These are phyloP conservation scores for Tetanocera ferruginea DNA, from an alignment of 2,888 invertebrate genomes.

Conservation along the genomic window DNA sequence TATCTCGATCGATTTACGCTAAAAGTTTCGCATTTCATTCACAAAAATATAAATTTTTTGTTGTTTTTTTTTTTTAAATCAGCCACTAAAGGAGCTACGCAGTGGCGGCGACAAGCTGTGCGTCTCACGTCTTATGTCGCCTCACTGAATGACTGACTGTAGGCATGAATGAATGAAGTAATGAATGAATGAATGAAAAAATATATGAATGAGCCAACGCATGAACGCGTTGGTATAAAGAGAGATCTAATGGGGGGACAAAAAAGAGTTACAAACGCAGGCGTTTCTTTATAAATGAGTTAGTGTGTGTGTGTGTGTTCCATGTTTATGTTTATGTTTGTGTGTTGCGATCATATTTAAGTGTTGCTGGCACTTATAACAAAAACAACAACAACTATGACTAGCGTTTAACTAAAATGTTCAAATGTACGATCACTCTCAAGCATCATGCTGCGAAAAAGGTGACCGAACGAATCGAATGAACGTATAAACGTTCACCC, in stretches of 20 bases:
- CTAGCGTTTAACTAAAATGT: not conserved
- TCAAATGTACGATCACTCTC: constrained; percentile 10
- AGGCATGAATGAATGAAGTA: constrained; percentile 45
- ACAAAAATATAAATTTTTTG: constrained; percentile 53
- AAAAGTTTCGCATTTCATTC: constrained; percentile 61
- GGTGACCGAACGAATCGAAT: not conserved
- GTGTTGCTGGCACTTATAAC: constrained; percentile 10
- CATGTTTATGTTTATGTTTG: not conserved
- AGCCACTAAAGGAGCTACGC: not conserved
- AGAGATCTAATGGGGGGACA: not conserved
- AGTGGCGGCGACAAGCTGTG: not conserved
- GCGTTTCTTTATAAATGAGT: not conserved
- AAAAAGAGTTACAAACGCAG: constrained; percentile 5
- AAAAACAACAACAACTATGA: constrained; percentile 29
- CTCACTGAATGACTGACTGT: constrained; percentile 40
- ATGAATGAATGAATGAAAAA: constrained; percentile 8
- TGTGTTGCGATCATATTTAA: not conserved
- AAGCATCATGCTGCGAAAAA: not conserved
- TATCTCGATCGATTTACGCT: constrained; percentile 52
- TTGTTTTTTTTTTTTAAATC: constrained; percentile 29
- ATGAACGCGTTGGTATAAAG: constrained; percentile 17
- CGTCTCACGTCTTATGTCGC: not conserved
- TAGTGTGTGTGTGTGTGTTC: not conserved
- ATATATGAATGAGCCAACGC: constrained; percentile 36
- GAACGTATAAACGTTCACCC: not conserved